These are phyloP conservation scores for Meleagris gallopavo DNA, from an alignment of 2,113 vertebrate species.

Conservation along the genomic window DNA sequence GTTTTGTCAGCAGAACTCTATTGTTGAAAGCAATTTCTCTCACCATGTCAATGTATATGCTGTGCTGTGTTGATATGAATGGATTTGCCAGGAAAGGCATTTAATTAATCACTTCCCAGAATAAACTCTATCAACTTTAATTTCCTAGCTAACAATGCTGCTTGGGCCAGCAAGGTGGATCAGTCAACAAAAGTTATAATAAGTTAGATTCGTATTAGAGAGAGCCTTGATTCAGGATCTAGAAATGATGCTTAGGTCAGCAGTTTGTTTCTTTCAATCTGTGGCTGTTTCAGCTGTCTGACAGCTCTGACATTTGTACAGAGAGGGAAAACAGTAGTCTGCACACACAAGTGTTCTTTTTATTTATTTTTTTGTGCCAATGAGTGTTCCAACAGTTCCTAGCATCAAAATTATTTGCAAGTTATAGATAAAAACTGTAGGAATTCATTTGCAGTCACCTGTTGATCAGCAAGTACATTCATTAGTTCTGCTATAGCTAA, in stretches of 20 bases:
- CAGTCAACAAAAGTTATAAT: conserved; percentile 45
- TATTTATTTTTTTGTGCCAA: not conserved
- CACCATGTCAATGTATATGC: conserved; percentile 74
- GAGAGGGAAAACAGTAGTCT: not conserved
- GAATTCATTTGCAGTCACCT: not conserved
- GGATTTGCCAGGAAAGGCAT: conserved; percentile 76
- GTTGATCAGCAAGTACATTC: not conserved
- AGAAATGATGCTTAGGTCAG: conserved; percentile 18
- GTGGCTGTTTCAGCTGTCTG: not conserved
- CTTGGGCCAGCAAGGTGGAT: conserved; percentile 5
- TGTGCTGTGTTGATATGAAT: conserved; percentile 80
- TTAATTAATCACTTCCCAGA: conserved; percentile 82
- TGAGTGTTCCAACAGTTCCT: not conserved
- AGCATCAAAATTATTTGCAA: not conserved
- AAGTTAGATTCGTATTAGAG: conserved; percentile 24
- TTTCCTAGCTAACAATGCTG: conserved; percentile 54
- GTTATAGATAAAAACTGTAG: not conserved
- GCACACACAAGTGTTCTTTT: not conserved
- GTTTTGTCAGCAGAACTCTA: conserved; percentile 76
- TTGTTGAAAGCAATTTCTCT: conserved; percentile 78
- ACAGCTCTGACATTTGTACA: conserved; percentile 8
- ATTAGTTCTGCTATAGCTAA: not conserved
- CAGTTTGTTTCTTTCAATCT: conserved; percentile 36
- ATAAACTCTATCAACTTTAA: conserved; percentile 71
- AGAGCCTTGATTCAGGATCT: conserved; percentile 17